Base-by-base conservation (phyloP, 2,888 invertebrate genomes). In the Drosophila birchii region DNA sequence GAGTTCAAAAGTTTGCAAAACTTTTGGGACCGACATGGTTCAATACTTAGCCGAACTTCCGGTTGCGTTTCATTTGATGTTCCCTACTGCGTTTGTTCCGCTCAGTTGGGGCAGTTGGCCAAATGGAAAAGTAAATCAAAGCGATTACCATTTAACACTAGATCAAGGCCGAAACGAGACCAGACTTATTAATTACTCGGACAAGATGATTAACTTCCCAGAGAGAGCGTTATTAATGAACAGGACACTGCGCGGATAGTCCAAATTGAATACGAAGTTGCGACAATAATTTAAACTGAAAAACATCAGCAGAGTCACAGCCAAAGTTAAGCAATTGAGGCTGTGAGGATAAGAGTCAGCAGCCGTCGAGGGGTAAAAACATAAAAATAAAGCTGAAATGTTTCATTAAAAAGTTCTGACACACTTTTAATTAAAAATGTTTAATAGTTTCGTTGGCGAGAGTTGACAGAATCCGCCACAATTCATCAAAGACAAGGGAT, bases 101-200 rank as follows among this genome's bases (percentile, higher is more conserved):
- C 66, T 75, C 62, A 68, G 63, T 72, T 74, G 36, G 53, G 60
- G 45, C 32, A 34, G 47, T 47, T 54, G 69, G 47, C 47, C 67
- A 70, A 71, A 79, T 75, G 71, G 62, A 75, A 85, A 82, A 68
- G 70, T 81, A 81, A 81, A 75, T 81, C 80, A 80, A 75, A 69
- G 44, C 53, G 69, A 60, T 77, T 73, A 68, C 41, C 59, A 68
- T 62, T 57, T 62, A 59, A 62, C 57, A 58, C 63, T 76, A 63
- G 58, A 34, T 49, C 70, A 58, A 55, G 56, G 53, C 41, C 55
- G 68, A 45, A 29, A 34, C 32, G 53, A 45, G 61, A 18, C 36
- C 51, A 59, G 61, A 58, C 54, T 68, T 75, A 79, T 87, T 85
- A 87, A 87, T 85, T 85, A 74, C 80, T 66, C 54, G 58, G 56